Conservation (phyloP, 2,888 invertebrate genomes). For the Eupeodes latifasciatus region DNA sequence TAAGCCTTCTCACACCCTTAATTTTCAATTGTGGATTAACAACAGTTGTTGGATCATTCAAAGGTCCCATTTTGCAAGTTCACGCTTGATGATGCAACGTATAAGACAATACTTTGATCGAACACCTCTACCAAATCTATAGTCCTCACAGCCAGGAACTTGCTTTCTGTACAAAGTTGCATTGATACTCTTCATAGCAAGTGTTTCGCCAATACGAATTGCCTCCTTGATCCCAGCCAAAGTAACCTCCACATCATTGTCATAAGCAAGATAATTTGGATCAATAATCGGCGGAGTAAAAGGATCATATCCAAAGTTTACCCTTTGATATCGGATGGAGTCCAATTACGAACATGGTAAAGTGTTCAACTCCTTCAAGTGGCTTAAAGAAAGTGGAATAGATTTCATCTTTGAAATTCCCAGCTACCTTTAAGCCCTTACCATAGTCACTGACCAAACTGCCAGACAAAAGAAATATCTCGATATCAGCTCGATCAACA, state of each 20-base stretch:
- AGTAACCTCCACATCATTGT: constrained; percentile 87
- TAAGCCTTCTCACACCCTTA: constrained; percentile 85
- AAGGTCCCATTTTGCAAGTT: constrained; percentile 89
- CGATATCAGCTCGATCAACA: constrained; percentile 87
- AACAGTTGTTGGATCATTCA: constrained; percentile 86
- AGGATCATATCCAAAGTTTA: constrained; percentile 89
- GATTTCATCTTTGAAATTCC: constrained; percentile 85
- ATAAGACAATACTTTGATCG: constrained; percentile 85
- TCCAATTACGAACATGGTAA: constrained; percentile 87
- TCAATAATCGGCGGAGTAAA: constrained; percentile 90
- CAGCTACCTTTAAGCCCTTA: constrained; percentile 85
- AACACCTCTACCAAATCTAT: constrained; percentile 86
- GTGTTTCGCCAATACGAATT: constrained; percentile 85
- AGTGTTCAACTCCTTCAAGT: constrained; percentile 84
- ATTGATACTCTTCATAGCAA: constrained; percentile 86
- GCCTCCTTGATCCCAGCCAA: constrained; percentile 87
- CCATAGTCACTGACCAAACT: constrained; percentile 86
- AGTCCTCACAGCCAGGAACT: constrained; percentile 85
- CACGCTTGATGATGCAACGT: constrained; percentile 87
- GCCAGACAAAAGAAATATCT: constrained; percentile 87
- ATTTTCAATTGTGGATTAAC: constrained; percentile 87
- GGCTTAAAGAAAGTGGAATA: constrained; percentile 83
- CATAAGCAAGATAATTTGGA: constrained; percentile 91
- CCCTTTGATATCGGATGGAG: constrained; percentile 91
- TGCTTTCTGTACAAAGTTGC: constrained; percentile 85